These are phyloP conservation scores for Sinosuthora webbiana DNA, from an alignment of 2,113 vertebrate genomes.

Conservation along the genomic window DNA sequence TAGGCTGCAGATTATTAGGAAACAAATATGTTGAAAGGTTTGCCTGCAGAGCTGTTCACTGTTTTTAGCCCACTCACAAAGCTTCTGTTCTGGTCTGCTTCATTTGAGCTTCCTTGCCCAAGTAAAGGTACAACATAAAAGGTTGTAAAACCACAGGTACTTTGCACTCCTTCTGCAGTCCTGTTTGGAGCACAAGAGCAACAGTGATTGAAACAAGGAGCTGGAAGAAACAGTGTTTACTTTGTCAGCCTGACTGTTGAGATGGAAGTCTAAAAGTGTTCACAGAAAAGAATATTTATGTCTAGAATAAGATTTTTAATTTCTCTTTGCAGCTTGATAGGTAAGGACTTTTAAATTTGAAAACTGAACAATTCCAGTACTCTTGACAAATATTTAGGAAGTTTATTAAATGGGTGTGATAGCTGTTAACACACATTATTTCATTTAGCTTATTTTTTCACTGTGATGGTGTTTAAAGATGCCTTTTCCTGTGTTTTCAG, in stretches of 20 bases:
- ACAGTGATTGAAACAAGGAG: neutral
- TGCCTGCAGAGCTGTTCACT: neutral
- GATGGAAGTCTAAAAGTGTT: neutral
- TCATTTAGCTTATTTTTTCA: neutral
- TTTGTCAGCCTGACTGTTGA: neutral
- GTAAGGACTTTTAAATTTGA: neutral
- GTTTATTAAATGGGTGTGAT: neutral
- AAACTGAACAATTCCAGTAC: neutral
- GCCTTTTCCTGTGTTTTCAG: neutral
- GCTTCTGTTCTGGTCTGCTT: neutral
- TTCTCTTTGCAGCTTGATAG: neutral
- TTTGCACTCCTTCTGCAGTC: neutral
- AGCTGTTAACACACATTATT: neutral
- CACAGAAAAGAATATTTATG: neutral
- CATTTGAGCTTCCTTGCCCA: neutral
- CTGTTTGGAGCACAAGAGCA: neutral
- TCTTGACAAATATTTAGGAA: neutral
- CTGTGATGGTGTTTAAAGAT: neutral
- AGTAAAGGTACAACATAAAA: neutral
- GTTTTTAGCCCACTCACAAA: neutral
- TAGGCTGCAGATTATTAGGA: neutral
- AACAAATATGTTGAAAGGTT: accelerated
- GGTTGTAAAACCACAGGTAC: neutral
- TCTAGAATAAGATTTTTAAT: neutral
- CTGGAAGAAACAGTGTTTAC: neutral